Evolutionary conservation across 2,113 vertebrate genomes (phyloP), one percentile per base, ranked within the genome.

Genomic region (Aphelocoma coerulescens): DNA sequence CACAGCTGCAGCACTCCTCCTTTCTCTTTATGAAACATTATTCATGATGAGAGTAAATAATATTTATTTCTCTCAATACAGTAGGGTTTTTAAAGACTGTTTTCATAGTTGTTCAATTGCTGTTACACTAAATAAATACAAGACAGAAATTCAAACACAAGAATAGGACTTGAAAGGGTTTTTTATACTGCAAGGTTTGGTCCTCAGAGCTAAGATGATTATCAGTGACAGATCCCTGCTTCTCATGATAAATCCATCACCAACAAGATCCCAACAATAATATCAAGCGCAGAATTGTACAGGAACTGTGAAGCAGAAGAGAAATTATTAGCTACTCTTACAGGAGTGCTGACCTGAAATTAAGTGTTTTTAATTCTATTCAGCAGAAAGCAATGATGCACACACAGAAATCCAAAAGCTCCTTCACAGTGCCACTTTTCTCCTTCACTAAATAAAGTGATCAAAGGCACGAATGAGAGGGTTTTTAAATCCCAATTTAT

Each of bases 21-120:
- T 55, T 46, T 24, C 28, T 62, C 28, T 74, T 67, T 26, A 6
- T 5, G n/a, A 62, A 39, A 55, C 14, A 23, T 27, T 72, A n/a
- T 26, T 72, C 44, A 71, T 22, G 11, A 71, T 4, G 1, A 58
- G 2, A 88, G 17, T 17, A 85, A 83, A 83, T 27, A 49, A 2
- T 16, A 81, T 30, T 58, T 88, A 52, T 67, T 91, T 74, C 59
- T 61, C 61, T 57, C 41, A 54, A 26, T 8, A 58, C 6, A 59
- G 27, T 0, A 35, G 11, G 1, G 2, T 48, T 83, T 71, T 43
- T 10, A 15, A 73, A 63, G 10, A 65, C 16, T 0, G 2, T 22
- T 88, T 78, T 75, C 61, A 59, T 4, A 61, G 54, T 1, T 85
- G 49, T 22, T 72, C 46, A 35, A 3, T 1, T 66, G 21, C 24